Evolutionary conservation across 2,113 vertebrate genomes (phyloP).

Genomic region (Phaethornis superciliosus): DNA sequence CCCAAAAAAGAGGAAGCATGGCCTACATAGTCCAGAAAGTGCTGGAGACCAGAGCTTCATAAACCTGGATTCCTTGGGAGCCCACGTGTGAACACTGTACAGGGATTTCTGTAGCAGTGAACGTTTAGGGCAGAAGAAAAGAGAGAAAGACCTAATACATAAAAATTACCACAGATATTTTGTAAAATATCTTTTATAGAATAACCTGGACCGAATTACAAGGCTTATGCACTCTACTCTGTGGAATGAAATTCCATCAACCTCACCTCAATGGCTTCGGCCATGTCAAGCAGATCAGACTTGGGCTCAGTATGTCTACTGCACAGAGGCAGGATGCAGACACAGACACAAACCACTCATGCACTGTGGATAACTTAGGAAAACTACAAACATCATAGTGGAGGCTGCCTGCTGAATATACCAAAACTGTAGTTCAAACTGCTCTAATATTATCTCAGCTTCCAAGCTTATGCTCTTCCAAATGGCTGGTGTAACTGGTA

Average conservation of each 20-base stretch:
- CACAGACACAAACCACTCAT: background rate
- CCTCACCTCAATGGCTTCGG: background rate
- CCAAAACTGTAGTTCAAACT: background rate
- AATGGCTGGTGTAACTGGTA: background rate
- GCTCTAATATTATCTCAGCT: background rate
- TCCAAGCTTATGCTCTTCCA: background rate
- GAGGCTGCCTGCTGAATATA: background rate
- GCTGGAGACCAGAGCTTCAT: background rate
- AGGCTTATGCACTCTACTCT: background rate
- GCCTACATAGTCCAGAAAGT: background rate
- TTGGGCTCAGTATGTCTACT: background rate
- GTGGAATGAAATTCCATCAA: background rate
- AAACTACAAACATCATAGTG: background rate
- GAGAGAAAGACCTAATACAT: background rate
- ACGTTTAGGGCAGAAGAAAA: background rate
- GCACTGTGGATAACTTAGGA: background rate
- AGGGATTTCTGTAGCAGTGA: background rate
- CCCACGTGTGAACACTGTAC: background rate
- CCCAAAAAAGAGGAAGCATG: background rate
- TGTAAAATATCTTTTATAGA: background rate
- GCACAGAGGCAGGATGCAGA: fast-evolving
- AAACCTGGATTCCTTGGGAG: background rate
- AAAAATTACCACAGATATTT: background rate
- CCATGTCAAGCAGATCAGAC: background rate
- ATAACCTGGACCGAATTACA: background rate